Evolutionary conservation across 1,140 invertebrate species (phyloP).

Genomic region (Scaptomyza graminum): DNA sequence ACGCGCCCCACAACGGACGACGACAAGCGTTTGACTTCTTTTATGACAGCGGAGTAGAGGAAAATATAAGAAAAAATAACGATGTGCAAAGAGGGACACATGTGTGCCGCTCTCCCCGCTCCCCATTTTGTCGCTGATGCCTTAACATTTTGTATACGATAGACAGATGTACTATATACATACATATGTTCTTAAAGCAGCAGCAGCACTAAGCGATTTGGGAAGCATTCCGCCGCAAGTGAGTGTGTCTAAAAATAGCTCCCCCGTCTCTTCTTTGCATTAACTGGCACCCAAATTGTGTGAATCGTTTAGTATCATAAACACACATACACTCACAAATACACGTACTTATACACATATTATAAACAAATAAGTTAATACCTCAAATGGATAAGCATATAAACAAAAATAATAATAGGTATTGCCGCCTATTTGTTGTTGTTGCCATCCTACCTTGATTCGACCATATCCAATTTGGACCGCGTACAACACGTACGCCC

Average conservation of each 20-base stretch:
- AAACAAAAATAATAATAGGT: background rate
- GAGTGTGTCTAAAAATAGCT: constrained; percentile 74
- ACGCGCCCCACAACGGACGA: constrained; percentile 24
- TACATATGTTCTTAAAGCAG: background rate
- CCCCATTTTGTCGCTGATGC: background rate
- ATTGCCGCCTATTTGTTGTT: constrained; percentile 10
- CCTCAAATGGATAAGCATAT: constrained; percentile 61
- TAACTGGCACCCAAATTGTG: constrained; percentile 43
- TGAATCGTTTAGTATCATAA: constrained; percentile 32
- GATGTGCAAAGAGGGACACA: constrained; percentile 17
- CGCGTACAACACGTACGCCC: constrained; percentile 92
- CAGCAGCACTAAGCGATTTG: constrained; percentile 22
- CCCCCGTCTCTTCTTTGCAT: constrained; percentile 68
- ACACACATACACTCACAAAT: constrained; percentile 22
- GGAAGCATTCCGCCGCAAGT: constrained; percentile 53
- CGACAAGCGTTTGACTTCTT: constrained; percentile 19
- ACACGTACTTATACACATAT: constrained; percentile 12
- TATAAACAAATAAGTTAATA: constrained; percentile 67
- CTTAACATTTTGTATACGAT: constrained; percentile 25
- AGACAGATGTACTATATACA: background rate
- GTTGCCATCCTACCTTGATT: constrained; percentile 85
- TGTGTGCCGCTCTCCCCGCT: background rate
- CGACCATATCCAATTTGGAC: constrained; percentile 92
- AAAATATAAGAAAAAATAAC: background rate
- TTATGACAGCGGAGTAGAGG: constrained; percentile 31